These are phyloP conservation scores for Zaprionus taronus DNA, from an alignment of 1,140 invertebrate genomes.

Conservation along the genomic window DNA sequence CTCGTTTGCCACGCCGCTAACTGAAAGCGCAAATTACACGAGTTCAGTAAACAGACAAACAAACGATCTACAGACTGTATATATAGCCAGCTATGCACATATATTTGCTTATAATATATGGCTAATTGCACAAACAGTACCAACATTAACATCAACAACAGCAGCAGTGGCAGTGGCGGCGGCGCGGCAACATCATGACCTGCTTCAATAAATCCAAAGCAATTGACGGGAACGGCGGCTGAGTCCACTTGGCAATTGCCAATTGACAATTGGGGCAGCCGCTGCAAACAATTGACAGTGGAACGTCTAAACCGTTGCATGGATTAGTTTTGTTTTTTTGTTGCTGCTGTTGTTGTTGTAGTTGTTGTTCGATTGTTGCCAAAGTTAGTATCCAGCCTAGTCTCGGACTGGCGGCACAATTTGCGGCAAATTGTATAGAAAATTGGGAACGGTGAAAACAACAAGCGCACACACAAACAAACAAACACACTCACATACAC, in stretches of 20 bases:
- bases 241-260: slow-evolving; percentile 10
- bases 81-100: neutral
- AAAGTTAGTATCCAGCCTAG: slow-evolving; percentile 29
- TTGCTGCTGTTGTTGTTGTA: slow-evolving; percentile 1
- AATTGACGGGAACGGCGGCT: slow-evolving; percentile 19
- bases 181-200: slow-evolving; percentile 56
- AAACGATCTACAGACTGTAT: neutral
- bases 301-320: slow-evolving; percentile 59
- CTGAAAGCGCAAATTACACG: slow-evolving; percentile 49
- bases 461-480: slow-evolving; percentile 8
- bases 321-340: slow-evolving; percentile 30
- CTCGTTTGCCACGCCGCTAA: slow-evolving; percentile 40
- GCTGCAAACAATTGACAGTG: slow-evolving; percentile 40
- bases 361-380: slow-evolving; percentile 27
- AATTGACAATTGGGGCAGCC: slow-evolving; percentile 35
- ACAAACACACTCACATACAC: neutral
- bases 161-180: neutral
- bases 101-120: slow-evolving; percentile 37
- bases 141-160: slow-evolving; percentile 1
- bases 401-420: slow-evolving; percentile 36
- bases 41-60: neutral
- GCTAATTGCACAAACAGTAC: slow-evolving; percentile 59
- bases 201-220: slow-evolving; percentile 63
- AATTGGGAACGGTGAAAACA: slow-evolving; percentile 56
- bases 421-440: slow-evolving; percentile 43